Evolutionary conservation across 1,140 invertebrate genomes (phyloP).

Genomic region (Hesperophylax magnus): DNA sequence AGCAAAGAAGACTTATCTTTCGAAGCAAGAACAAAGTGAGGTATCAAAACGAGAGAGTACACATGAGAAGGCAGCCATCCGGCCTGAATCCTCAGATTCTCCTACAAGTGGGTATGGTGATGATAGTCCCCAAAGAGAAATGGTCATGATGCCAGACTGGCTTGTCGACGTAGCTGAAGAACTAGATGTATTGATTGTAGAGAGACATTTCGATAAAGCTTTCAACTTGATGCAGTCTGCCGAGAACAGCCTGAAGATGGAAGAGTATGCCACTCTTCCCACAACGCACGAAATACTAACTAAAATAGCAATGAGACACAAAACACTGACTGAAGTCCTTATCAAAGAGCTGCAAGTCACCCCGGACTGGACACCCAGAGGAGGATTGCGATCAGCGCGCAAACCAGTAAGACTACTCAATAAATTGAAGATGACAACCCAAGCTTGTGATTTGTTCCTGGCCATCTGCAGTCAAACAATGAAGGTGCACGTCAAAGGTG

Average conservation of each 20-base stretch:
- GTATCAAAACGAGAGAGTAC: constrained; percentile 64
- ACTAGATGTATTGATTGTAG: constrained; percentile 96
- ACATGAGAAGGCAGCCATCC: constrained; percentile 62
- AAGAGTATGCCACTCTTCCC: constrained; percentile 66
- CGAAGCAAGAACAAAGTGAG: constrained; percentile 76
- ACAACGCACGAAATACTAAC: constrained; percentile 64
- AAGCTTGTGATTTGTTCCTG: constrained; percentile 89
- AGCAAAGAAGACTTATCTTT: constrained; percentile 88
- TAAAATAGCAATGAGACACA: constrained; percentile 81
- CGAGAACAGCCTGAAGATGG: constrained; percentile 66
- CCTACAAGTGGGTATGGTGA: constrained; percentile 67
- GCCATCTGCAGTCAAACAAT: constrained; percentile 87
- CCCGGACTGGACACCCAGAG: constrained; percentile 91
- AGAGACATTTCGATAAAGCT: constrained; percentile 96
- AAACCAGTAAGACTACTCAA: constrained; percentile 91
- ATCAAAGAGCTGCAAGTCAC: constrained; percentile 90
- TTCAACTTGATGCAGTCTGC: constrained; percentile 83
- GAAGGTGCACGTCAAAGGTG: constrained; percentile 85
- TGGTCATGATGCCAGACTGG: constrained; percentile 85
- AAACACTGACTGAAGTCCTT: constrained; percentile 86
- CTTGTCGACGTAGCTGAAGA: constrained; percentile 93
- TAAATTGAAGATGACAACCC: constrained; percentile 83
- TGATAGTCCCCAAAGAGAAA: constrained; percentile 71
- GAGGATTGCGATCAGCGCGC: constrained; percentile 90
- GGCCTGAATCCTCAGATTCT: constrained; percentile 66